A percentile compares a stretch with the other conserved stretches of the same genome.
Conservation (phyloP, 92 coral and sea anemone species). For the Siderastrea radians region DNA sequence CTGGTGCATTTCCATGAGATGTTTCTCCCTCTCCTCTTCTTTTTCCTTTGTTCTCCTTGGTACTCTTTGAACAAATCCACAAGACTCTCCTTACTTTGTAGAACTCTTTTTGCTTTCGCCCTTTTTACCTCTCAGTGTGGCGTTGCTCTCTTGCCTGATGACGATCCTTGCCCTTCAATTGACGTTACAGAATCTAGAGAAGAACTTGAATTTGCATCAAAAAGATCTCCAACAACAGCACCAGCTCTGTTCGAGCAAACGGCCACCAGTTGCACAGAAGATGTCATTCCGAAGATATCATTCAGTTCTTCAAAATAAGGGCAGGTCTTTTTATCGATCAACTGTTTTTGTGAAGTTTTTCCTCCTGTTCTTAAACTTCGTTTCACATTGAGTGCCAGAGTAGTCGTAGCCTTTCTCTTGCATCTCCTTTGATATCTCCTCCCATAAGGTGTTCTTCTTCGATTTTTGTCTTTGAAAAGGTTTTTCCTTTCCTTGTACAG, state of each 20-base stretch:
- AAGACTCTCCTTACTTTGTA: slow-evolving; percentile 41
- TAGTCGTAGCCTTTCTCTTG: slow-evolving; percentile 50
- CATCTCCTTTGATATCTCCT: slow-evolving; percentile 62
- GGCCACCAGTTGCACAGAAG: slow-evolving; percentile 62
- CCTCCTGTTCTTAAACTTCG: slow-evolving; percentile 67
- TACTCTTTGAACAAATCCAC: slow-evolving; percentile 55
- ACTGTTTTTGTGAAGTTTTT: slow-evolving; percentile 73
- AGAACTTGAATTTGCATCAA: slow-evolving; percentile 3
- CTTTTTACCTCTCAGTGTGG: slow-evolving; percentile 7
- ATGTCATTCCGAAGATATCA: slow-evolving; percentile 70
- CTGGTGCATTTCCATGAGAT: slow-evolving; percentile 53
- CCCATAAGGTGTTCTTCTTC: slow-evolving; percentile 73
- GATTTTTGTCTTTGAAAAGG: slow-evolving; percentile 55
- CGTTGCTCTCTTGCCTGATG: slow-evolving; percentile 4
- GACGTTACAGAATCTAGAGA: background rate
- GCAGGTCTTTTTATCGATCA: slow-evolving; percentile 55
- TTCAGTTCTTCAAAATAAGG: slow-evolving; percentile 73
- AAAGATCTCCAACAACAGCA: slow-evolving; percentile 8
- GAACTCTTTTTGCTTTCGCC: background rate
- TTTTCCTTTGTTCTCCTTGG: slow-evolving; percentile 43
- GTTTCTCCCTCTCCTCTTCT: slow-evolving; percentile 43
- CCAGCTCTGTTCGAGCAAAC: slow-evolving; percentile 69
- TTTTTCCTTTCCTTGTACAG: slow-evolving; percentile 61
- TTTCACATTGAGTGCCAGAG: slow-evolving; percentile 61
- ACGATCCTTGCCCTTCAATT: background rate